Evolutionary conservation across 2,797 vertebrate species (phyloP), one percentile per base, ranked within the genome.

Genomic region (Artibeus lituratus): DNA sequence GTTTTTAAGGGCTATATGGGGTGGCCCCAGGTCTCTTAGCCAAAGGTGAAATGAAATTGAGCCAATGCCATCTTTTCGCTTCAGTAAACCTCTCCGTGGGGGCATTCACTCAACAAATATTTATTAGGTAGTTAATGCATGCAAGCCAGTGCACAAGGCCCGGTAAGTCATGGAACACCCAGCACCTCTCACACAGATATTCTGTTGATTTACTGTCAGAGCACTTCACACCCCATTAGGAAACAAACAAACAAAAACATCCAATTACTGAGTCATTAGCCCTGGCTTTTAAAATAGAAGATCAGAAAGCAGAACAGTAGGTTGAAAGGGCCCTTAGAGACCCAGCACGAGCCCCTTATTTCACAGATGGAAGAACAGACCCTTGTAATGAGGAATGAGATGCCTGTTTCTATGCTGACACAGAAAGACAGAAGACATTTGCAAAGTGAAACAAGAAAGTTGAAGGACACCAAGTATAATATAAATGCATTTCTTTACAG

Each of bases 181-280:
- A 65, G 3, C 7, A 81, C 85, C 67, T 92, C 91, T 94, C 76
- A 42, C 39, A 53, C 14, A 76, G 94, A 95, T 93, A 96, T 87
- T 96, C 59, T 78, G 96, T 91, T 97, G 97, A 97, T 97, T 95
- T 97, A 95, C 89, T 93, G 84, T 93, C 95, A 96, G 92, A 85
- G 97, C 77, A 74, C 95, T 97, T 97, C 91, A 97, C 96, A 97
- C 96, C 96, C 97, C 96, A 97, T 98, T 98, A 98, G 94, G 95
- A 96, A 96, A 96, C 96, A 97, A 98, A 97, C 95, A 97, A 97
- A 97, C 97, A 97, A 97, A 98, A 96, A 93, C 96, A 98, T 90
- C 95, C 92, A 96, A 97, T 97, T 97, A 98, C 93, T 85, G 95
- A 95, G 95, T 98, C 97, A 97, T 98, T 98, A 98, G 96, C 81